Evolutionary conservation across 2,797 vertebrate species (phyloP), one percentile per base, ranked within the genome.

Genomic region (Vireo griseus): DNA sequence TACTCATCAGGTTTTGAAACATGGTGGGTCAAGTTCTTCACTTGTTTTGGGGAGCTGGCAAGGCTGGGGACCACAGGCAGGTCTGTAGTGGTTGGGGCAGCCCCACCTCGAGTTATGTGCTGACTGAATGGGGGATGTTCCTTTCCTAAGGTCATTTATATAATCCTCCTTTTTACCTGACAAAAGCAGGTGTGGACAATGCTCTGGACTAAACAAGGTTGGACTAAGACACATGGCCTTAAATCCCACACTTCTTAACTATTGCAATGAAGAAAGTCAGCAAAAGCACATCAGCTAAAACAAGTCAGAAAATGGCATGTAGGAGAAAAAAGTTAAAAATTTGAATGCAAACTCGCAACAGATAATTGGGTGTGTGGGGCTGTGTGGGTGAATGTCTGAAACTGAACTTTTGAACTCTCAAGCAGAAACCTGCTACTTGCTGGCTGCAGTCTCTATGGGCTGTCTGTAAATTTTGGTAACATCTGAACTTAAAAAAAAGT

Each of bases 391-490:
- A 71, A 61, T 25, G 20, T 63, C 71, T 88, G 59, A 91, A 92
- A 61, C 8, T 19, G 68, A 93, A 86, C 73, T 86, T 90, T 47
- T 90, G 86, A 92, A 78, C 66, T 76, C 35, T 67, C 42, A 78
- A 29, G 17, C 9, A 94, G 86, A 88, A 93, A 33, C 28, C 26
- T 83, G 17, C 39, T 80, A 35, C 42, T 84, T 86, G 29, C 28
- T 88, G 35, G 21, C 25, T 93, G 24, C 8, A 61, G 13, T 47
- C 7, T 52, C 20, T 59, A 47, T 0, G 1, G 37, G 10, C 52
- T 96, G 29, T 11, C 35, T 88, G 69, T 47, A 78, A 42, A 88
- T 88, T 65, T 80, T 77, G n/a, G 3, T 52, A 88, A 80, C 26
- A 77, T 61, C 33, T 72, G 54, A 50, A n/a, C 24, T 90, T 72